Conservation (phyloP, 2,888 invertebrate species). For the Chrysolina oricalcia region DNA sequence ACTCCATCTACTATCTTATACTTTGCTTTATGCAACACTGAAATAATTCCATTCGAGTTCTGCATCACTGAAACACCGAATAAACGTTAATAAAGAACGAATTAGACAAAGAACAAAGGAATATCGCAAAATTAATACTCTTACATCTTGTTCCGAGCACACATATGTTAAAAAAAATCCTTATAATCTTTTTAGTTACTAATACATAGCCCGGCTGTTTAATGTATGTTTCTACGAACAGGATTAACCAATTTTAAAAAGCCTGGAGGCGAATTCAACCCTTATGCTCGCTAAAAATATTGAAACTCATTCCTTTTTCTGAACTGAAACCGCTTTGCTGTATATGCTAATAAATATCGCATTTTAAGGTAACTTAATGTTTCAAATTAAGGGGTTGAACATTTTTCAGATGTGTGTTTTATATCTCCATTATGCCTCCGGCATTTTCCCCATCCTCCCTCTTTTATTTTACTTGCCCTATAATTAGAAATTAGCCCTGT, state of each 20-base stretch:
- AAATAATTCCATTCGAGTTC: conserved; percentile 26
- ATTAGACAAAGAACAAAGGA: conserved; percentile 49
- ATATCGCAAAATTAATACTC: conserved; percentile 51
- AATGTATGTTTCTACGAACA: conserved; percentile 67
- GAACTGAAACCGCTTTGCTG: conserved; percentile 52
- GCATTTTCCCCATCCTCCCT: conserved; percentile 53
- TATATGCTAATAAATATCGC: conserved; percentile 66
- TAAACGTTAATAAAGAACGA: conserved; percentile 48
- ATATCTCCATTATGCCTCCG: conserved; percentile 55
- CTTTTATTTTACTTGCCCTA: conserved; percentile 67
- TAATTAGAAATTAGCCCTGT: conserved; percentile 66
- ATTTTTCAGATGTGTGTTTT: conserved; percentile 65
- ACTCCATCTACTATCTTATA: too few relatives aligned
- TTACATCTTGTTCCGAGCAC: conserved; percentile 54
- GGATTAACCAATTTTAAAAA: conserved; percentile 68
- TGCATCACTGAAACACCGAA: conserved; percentile 38
- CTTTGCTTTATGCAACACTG: too few relatives aligned
- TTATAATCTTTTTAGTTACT: conserved; percentile 69
- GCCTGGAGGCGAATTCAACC: conserved; percentile 62
- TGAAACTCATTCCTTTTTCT: conserved; percentile 65
- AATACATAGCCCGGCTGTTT: conserved; percentile 65
- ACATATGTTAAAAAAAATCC: conserved; percentile 65
- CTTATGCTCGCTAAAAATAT: conserved; percentile 59
- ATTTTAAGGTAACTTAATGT: conserved; percentile 70
- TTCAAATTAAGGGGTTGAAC: conserved; percentile 68